These are phyloP conservation scores for Lasioglossum zephyrum DNA, from an alignment of 2,888 invertebrate species.

Conservation along the genomic window DNA sequence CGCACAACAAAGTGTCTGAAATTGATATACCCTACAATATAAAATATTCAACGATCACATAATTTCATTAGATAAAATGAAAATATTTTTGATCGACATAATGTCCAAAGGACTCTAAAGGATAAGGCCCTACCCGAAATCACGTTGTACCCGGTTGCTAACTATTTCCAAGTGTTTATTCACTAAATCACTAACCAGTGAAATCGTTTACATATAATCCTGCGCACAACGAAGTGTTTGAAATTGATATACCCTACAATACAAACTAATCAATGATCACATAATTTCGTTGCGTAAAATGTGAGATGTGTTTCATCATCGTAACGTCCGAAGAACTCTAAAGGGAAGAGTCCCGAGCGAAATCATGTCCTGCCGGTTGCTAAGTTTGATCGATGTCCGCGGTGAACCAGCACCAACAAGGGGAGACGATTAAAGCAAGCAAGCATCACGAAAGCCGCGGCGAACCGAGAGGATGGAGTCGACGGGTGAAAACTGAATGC, in stretches of 20 bases:
- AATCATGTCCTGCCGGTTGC: background rate
- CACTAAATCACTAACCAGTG: background rate
- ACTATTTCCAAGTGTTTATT: background rate
- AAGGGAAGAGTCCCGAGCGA: background rate
- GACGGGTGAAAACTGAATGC: background rate
- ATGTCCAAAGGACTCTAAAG: background rate
- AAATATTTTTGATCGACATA: background rate
- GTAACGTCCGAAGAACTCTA: background rate
- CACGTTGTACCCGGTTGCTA: background rate
- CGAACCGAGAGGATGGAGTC: background rate
- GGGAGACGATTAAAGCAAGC: background rate
- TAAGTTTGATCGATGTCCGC: constrained; percentile 6
- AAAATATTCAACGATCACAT: background rate
- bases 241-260: background rate
- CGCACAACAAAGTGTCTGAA: background rate
- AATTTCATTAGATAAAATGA: background rate
- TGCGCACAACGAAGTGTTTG: background rate
- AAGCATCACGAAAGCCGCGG: no score
- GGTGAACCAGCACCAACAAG: background rate
- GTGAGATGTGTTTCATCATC: background rate
- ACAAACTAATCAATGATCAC: background rate
- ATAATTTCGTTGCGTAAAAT: background rate
- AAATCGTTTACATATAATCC: background rate
- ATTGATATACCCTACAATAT: background rate
- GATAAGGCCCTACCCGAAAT: no score